Evolutionary conservation across 2,113 vertebrate genomes (phyloP).

Genomic region (Ursus arctos): DNA sequence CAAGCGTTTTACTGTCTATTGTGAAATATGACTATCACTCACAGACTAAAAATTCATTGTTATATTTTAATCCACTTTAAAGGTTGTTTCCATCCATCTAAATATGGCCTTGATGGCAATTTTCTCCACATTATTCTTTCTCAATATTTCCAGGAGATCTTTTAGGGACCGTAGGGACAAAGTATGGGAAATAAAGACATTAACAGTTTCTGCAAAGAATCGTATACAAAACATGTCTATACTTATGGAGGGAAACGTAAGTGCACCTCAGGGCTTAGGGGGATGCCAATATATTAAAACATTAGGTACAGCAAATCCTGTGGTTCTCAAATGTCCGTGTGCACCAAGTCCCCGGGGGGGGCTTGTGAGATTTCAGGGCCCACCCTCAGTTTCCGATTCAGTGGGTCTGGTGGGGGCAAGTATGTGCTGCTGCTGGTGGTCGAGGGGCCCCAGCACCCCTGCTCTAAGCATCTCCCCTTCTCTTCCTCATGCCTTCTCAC

Average conservation of each 20-base stretch:
- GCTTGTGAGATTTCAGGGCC: neutral
- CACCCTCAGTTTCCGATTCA: neutral
- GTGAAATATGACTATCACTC: slow-evolving; percentile 52
- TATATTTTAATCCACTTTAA: slow-evolving; percentile 52
- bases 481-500: neutral
- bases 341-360: neutral
- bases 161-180: neutral
- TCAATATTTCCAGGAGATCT: slow-evolving; percentile 17
- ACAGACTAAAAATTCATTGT: slow-evolving; percentile 43
- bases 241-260: neutral
- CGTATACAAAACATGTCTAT: neutral
- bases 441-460: neutral
- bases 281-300: neutral
- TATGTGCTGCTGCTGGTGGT: too few relatives aligned
- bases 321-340: neutral
- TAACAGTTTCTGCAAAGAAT: slow-evolving; percentile 21
- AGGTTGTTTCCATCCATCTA: slow-evolving; percentile 35
- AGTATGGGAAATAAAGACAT: neutral
- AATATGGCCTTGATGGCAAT: neutral
- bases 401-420: fast-evolving
- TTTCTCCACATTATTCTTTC: neutral
- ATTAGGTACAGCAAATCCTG: neutral
- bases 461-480: neutral
- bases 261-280: neutral
- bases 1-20: neutral